Evolutionary conservation across 2,113 vertebrate species (phyloP).

Genomic region (Ailuropoda melanoleuca): DNA sequence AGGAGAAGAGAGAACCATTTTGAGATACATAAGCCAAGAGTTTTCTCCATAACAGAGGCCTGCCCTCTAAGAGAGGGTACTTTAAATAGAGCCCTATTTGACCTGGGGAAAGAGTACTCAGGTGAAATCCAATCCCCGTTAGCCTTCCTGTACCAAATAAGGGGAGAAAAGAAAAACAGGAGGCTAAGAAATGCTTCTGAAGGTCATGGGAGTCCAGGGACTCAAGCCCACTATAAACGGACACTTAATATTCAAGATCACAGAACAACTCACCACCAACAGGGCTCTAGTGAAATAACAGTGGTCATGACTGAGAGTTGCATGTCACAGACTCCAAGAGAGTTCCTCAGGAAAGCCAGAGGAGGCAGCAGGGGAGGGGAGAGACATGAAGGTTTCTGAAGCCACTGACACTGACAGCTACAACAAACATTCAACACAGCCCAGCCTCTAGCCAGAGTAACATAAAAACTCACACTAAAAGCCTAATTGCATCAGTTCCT

Average conservation of each 20-base stretch:
- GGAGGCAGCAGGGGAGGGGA: neutral
- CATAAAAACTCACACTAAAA: conserved; percentile 7
- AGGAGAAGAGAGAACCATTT: neutral
- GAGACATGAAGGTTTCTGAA: neutral
- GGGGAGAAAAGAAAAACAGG: neutral
- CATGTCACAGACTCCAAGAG: neutral
- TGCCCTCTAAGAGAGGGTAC: neutral
- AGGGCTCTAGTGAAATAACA: neutral
- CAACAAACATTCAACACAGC: neutral
- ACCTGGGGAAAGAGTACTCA: neutral
- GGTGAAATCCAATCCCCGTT: no score
- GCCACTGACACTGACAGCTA: neutral
- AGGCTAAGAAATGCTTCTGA: neutral
- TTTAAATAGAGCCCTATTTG: neutral
- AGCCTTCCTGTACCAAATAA: neutral
- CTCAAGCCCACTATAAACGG: neutral
- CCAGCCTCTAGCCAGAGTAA: neutral
- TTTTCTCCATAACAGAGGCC: neutral
- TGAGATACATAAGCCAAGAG: neutral
- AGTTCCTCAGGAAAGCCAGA: neutral
- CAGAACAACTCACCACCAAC: neutral
- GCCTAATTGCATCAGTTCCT: neutral
- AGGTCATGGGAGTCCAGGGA: neutral
- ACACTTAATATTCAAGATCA: neutral
- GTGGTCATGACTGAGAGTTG: neutral